Percentiles rank a stretch among this genome's conserved stretches.
These are phyloP conservation scores for Cheirogaleus major DNA, from an alignment of 2,797 vertebrate species.

Conservation along the genomic window DNA sequence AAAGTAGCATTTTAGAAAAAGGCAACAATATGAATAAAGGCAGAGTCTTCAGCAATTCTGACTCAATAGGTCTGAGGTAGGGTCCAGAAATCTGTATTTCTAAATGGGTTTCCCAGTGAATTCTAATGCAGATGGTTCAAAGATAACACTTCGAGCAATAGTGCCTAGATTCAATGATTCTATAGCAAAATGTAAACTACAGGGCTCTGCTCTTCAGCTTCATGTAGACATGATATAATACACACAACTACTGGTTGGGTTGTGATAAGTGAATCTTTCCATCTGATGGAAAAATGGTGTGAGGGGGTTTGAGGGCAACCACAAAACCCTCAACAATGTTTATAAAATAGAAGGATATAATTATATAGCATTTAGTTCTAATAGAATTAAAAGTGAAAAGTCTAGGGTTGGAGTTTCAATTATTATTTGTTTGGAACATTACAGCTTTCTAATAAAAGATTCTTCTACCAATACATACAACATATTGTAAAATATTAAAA, in stretches of 20 bases:
- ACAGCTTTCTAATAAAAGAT: background rate
- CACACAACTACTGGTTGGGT: background rate
- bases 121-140: background rate
- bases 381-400: background rate
- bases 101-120: background rate
- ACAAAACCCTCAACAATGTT: background rate
- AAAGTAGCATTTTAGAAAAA: background rate
- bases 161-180: background rate
- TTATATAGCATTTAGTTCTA: background rate
- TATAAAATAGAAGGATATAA: background rate
- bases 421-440: background rate
- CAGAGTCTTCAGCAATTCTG: background rate
- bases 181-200: background rate
- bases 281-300: background rate
- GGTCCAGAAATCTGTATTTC: background rate
- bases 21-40: background rate
- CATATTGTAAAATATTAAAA: background rate
- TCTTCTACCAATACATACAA: background rate
- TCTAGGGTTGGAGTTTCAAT: background rate
- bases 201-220: background rate
- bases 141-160: background rate
- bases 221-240: background rate
- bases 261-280: background rate
- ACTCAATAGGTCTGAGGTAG: background rate
- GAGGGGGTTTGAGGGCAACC: background rate